A percentile compares a stretch with the other conserved stretches of the same genome.
phyloP scores from a whole-genome alignment of 2,888 invertebrate genomes.

The Noctua janthina region DNA sequence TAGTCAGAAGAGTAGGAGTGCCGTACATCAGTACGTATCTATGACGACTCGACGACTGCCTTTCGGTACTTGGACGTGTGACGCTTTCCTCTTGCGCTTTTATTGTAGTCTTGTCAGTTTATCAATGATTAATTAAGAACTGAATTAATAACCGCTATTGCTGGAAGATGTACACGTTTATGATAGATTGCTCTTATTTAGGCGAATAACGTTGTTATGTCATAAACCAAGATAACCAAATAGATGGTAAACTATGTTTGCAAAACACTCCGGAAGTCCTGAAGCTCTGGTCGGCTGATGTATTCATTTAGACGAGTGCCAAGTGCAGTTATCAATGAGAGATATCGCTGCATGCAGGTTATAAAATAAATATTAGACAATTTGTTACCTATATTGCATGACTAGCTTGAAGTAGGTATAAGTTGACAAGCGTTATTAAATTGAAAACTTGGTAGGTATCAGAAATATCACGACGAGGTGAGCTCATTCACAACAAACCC shows the following conservation, averaged over 20 bases:
- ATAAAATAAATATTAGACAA: not conserved
- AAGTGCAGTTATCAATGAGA: not conserved
- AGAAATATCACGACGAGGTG: conserved; percentile 30
- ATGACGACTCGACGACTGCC: not conserved
- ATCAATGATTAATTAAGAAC: conserved; percentile 25
- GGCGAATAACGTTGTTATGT: conserved; percentile 1
- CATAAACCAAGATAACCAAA: not conserved
- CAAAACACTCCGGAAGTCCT: not conserved
- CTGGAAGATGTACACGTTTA: not conserved
- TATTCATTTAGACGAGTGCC: not conserved
- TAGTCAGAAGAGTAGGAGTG: not conserved
- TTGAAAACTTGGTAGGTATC: not conserved
- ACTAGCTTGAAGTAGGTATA: not conserved
- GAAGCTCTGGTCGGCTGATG: not conserved
- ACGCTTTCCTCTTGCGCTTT: not conserved
- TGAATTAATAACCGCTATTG: not conserved
- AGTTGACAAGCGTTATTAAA: not conserved
- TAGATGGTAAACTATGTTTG: not conserved
- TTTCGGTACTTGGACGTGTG: not conserved
- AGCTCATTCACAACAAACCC: conserved; percentile 54
- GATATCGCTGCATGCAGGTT: not conserved
- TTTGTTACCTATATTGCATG: not conserved
- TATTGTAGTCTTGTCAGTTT: conserved; percentile 6
- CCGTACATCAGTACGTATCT: not conserved
- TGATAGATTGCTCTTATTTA: conserved; percentile 17